phyloP scores from a whole-genome alignment of 2,797 vertebrate species.

The Pangasius larnaudii region DNA sequence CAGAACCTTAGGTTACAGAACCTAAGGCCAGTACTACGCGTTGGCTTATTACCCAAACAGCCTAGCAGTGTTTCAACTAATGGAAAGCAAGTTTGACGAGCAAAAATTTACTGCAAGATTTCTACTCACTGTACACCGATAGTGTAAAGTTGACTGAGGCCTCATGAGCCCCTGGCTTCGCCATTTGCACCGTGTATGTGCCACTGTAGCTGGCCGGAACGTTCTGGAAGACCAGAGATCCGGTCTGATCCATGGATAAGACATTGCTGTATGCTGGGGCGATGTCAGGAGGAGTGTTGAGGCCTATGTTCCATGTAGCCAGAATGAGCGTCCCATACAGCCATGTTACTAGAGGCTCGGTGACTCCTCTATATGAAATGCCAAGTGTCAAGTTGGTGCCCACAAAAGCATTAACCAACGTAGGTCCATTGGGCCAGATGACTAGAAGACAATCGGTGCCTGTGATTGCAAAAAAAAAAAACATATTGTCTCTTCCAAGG shows the following conservation, averaged over 20 bases:
- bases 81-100: neutral
- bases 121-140: slow-evolving; percentile 71
- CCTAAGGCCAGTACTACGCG: neutral
- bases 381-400: slow-evolving; percentile 68
- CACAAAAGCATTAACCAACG: slow-evolving; percentile 47
- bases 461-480: slow-evolving; percentile 39
- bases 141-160: slow-evolving; percentile 60
- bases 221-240: slow-evolving; percentile 69
- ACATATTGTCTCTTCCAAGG: neutral
- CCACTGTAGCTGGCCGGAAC: slow-evolving; percentile 54
- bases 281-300: slow-evolving; percentile 38
- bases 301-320: slow-evolving; percentile 64
- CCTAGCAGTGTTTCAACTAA: neutral
- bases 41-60: neutral
- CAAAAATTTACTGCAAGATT: neutral
- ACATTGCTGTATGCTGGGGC: neutral
- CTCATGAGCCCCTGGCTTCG: slow-evolving; percentile 59
- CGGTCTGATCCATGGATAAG: slow-evolving; percentile 59
- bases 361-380: slow-evolving; percentile 61
- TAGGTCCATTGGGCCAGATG: slow-evolving; percentile 51
- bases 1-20: too few relatives aligned
- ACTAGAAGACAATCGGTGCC: slow-evolving; percentile 56
- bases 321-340: slow-evolving; percentile 54
- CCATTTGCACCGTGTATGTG: slow-evolving; percentile 66
- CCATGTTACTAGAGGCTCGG: slow-evolving; percentile 68